Evolutionary conservation across 2,888 invertebrate species (phyloP).

Genomic region (Ypsolopha scabrella): DNA sequence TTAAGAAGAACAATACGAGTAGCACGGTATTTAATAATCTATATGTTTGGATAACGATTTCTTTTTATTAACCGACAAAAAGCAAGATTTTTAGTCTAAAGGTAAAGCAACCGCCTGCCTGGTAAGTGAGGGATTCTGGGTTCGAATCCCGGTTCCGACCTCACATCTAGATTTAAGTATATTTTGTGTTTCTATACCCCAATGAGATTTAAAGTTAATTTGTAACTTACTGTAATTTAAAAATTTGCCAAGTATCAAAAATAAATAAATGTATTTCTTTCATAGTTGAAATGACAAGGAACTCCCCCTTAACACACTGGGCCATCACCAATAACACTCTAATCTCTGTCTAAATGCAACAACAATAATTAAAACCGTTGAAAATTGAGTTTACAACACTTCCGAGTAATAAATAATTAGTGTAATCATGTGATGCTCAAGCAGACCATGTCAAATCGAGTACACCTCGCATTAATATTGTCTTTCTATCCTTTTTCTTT

Average conservation of each 20-base stretch:
- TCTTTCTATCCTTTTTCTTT: background rate
- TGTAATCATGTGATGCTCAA: conserved; percentile 11
- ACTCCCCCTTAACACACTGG: background rate
- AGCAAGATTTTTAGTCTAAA: too few relatives aligned
- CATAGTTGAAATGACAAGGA: too few relatives aligned
- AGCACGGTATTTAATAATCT: too few relatives aligned
- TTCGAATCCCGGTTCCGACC: too few relatives aligned
- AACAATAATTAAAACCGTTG: conserved; percentile 15
- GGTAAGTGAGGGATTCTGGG: too few relatives aligned
- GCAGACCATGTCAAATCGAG: background rate
- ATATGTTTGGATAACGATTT: too few relatives aligned
- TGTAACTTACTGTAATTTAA: background rate
- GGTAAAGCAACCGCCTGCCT: too few relatives aligned
- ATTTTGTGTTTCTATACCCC: too few relatives aligned
- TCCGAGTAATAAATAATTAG: conserved; percentile 35
- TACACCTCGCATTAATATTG: background rate
- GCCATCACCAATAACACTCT: background rate
- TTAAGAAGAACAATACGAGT: too few relatives aligned
- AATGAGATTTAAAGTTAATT: background rate
- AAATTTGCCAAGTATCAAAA: background rate
- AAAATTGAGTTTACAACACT: conserved; percentile 31
- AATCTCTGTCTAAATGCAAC: background rate
- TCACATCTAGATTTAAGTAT: too few relatives aligned
- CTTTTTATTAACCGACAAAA: too few relatives aligned
- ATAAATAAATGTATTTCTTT: too few relatives aligned